These are phyloP conservation scores for Scaptomyza pallida DNA, from an alignment of 1,140 invertebrate species.

Conservation along the genomic window DNA sequence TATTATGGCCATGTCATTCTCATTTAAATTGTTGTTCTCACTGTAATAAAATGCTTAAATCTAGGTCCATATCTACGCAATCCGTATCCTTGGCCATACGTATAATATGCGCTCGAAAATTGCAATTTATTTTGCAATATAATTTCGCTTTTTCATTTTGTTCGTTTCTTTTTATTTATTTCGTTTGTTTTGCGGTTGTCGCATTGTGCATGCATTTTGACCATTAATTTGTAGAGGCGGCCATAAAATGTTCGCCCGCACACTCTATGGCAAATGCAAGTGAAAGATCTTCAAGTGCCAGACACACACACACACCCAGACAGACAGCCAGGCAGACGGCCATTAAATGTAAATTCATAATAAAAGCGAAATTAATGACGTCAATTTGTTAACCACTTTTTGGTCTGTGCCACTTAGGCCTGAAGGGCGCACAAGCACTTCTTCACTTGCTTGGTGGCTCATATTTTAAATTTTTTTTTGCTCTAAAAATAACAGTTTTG, in stretches of 20 bases:
- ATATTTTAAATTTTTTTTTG: constrained; percentile 5
- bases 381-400: constrained; percentile 31
- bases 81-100: constrained; percentile 69
- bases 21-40: constrained; percentile 74
- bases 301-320: background rate
- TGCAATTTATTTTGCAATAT: constrained; percentile 58
- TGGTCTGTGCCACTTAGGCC: background rate
- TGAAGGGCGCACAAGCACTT: constrained; percentile 41
- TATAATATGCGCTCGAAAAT: constrained; percentile 51
- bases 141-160: constrained; percentile 4
- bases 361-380: constrained; percentile 58
- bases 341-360: constrained; percentile 13
- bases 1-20: constrained; percentile 60
- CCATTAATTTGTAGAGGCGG: constrained; percentile 51
- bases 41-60: constrained; percentile 76
- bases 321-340: background rate
- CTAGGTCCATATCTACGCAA: constrained; percentile 83
- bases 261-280: constrained; percentile 23
- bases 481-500: constrained; percentile 49
- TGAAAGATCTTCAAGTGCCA: constrained; percentile 19
- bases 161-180: background rate
- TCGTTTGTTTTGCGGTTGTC: constrained; percentile 15
- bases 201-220: constrained; percentile 41
- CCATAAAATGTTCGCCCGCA: constrained; percentile 33
- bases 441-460: constrained; percentile 1